Evolutionary conservation across 2,888 invertebrate species (phyloP), one percentile per base, ranked within the genome.

Genomic region (Eupithecia tripunctaria): DNA sequence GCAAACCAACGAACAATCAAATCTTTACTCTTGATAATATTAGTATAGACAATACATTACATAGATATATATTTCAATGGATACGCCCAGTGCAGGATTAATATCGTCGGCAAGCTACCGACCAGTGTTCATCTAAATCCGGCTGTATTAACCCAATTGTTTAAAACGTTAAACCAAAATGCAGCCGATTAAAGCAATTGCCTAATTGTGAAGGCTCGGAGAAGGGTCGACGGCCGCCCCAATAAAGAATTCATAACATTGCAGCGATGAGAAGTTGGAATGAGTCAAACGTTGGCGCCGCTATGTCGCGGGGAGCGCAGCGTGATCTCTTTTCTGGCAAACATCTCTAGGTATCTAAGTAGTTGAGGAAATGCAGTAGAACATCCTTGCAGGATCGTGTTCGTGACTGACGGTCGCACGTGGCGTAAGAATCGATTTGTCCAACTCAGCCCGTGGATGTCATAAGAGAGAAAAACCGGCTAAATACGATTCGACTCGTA

Each of bases 311-410:
- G 71, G 71, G 69, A 65, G 67, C 76, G 79, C 78, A 78, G 78
- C 78, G 79, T 79, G 82, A 82, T 83, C 81, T 84, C 80, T 81
- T 84, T 83, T 82, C 78, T 84, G 86, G 83, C 87, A 85, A 82
- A 84, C 81, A 87, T 87, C 81, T 72, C 43, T 41, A 25, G 60
- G 18, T 78, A 18, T 5, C 36, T 21, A n/a, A n/a, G n/a, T n/a
- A 77, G 69, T 38, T 60, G 29, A 43, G 76, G 66, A 66, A 74
- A 75, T 36, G 4, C 27, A 75, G 70, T 69, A 68, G 15, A 21
- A 71, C 68, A 71, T 18, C 4, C 25, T 14, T 1, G n/a, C 15
- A 43, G 43, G 10, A 43, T 4, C 43, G n/a, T n/a, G n/a, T n/a
- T n/a, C n/a, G n/a, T n/a, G n/a, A n/a, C n/a, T n/a, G n/a, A n/a